Conservation (phyloP, 2,113 vertebrate genomes). For the Paracyprichromis sp. region DNA sequence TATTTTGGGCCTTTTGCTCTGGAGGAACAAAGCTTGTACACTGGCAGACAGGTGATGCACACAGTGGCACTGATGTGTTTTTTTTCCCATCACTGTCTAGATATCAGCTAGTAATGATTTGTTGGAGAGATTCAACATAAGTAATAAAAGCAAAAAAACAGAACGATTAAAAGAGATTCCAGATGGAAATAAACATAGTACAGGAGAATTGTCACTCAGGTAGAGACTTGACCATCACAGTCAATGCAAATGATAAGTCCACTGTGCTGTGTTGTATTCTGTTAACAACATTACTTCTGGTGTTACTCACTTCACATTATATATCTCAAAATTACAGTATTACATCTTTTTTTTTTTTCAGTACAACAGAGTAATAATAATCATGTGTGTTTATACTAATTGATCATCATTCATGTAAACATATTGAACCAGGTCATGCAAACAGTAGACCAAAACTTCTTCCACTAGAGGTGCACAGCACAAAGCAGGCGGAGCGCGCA, state of each 20-base stretch:
- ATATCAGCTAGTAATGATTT: neutral
- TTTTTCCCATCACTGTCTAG: neutral
- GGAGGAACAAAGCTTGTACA: neutral
- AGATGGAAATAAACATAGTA: slow-evolving; percentile 21
- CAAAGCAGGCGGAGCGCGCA: slow-evolving; percentile 58
- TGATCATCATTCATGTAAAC: slow-evolving; percentile 78
- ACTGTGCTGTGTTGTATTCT: slow-evolving; percentile 60
- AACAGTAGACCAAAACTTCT: slow-evolving; percentile 73
- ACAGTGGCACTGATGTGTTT: neutral
- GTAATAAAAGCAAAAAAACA: slow-evolving; percentile 6
- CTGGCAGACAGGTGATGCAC: neutral
- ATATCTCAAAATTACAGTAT: slow-evolving; percentile 65
- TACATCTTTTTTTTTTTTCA: slow-evolving; percentile 55
- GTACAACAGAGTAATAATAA: slow-evolving; percentile 69
- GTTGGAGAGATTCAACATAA: neutral
- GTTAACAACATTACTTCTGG: slow-evolving; percentile 62
- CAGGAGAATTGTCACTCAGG: slow-evolving; percentile 41
- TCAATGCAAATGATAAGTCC: slow-evolving; percentile 52
- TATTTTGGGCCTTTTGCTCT: neutral
- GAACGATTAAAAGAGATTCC: neutral
- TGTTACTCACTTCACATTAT: slow-evolving; percentile 71
- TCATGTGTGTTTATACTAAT: slow-evolving; percentile 64
- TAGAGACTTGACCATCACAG: slow-evolving; percentile 26
- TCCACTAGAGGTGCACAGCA: slow-evolving; percentile 73
- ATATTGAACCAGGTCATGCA: slow-evolving; percentile 78